Percentiles rank a stretch among this genome's conserved stretches.
Conservation (phyloP, 2,888 invertebrate species). For the Macrophya annulata region DNA sequence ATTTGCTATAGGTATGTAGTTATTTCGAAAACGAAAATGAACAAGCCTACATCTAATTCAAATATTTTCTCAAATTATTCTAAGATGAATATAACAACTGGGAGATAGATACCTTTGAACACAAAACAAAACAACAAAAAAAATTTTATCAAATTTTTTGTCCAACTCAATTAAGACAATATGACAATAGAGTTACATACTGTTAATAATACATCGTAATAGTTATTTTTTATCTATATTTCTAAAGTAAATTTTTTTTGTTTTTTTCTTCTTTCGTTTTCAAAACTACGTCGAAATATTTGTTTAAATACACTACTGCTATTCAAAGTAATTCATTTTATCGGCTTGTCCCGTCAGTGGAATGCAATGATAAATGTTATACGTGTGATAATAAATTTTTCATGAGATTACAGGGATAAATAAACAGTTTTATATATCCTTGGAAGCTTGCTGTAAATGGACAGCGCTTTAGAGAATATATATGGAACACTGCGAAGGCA, state of each 20-base stretch:
- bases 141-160: background rate
- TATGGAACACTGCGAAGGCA: slow-evolving; percentile 44
- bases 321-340: slow-evolving; percentile 31
- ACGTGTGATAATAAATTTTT: background rate
- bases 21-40: slow-evolving; percentile 29
- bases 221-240: slow-evolving; percentile 4
- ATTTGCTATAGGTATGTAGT: slow-evolving; percentile 12
- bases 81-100: background rate
- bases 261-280: background rate
- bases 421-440: slow-evolving; percentile 22
- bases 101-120: background rate
- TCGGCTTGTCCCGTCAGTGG: slow-evolving; percentile 45
- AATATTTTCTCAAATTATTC: background rate
- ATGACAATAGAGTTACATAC: slow-evolving; percentile 11
- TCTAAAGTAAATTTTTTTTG: background rate
- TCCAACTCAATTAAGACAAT: background rate
- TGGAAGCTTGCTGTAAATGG: background rate
- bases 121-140: background rate
- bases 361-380: slow-evolving; percentile 26
- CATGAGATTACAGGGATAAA: slow-evolving; percentile 22
- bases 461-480: slow-evolving; percentile 25
- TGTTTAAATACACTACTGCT: background rate
- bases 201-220: background rate
- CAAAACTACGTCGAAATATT: slow-evolving; percentile 5
- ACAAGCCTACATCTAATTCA: slow-evolving; percentile 12